A percentile compares a stretch with the other conserved stretches of the same genome.
These are phyloP conservation scores for Pachycephus smyrnensis DNA, from an alignment of 2,888 invertebrate genomes.

Conservation along the genomic window DNA sequence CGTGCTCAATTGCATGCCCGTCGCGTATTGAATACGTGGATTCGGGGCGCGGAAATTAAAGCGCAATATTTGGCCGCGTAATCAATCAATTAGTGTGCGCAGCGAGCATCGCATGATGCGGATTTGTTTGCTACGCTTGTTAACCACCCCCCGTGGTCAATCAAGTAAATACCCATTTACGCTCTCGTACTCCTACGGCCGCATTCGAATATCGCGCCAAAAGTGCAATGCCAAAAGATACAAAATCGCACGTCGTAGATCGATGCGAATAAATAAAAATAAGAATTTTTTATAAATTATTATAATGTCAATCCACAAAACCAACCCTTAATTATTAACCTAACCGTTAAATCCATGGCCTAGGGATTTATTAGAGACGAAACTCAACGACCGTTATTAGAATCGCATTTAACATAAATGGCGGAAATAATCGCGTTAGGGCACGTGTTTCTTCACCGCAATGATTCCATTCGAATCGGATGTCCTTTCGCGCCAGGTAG, in stretches of 20 bases:
- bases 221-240: too few relatives aligned
- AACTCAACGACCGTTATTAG: conserved; percentile 2
- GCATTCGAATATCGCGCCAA: too few relatives aligned
- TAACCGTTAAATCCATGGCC: too few relatives aligned
- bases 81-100: conserved; percentile 59
- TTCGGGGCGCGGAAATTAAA: conserved; percentile 13
- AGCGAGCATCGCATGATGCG: conserved; percentile 45
- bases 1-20: too few relatives aligned
- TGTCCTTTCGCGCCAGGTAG: conserved; percentile 22
- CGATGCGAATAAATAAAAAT: too few relatives aligned
- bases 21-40: too few relatives aligned
- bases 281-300: too few relatives aligned
- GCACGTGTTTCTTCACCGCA: conserved; percentile 38
- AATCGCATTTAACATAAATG: conserved; percentile 14
- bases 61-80: conserved; percentile 48
- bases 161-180: conserved; percentile 38
- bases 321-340: too few relatives aligned
- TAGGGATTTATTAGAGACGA: not conserved
- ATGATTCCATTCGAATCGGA: conserved; percentile 25
- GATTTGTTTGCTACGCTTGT: conserved; percentile 59
- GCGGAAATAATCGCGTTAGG: conserved; percentile 37
- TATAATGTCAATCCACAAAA: too few relatives aligned
- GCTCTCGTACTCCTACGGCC: too few relatives aligned
- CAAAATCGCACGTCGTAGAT: too few relatives aligned
- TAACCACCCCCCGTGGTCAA: conserved; percentile 48